A percentile compares a stretch with the other conserved stretches of the same genome.
phyloP scores from a whole-genome alignment of 2,797 vertebrate species.

The Ficedula albicollis region DNA sequence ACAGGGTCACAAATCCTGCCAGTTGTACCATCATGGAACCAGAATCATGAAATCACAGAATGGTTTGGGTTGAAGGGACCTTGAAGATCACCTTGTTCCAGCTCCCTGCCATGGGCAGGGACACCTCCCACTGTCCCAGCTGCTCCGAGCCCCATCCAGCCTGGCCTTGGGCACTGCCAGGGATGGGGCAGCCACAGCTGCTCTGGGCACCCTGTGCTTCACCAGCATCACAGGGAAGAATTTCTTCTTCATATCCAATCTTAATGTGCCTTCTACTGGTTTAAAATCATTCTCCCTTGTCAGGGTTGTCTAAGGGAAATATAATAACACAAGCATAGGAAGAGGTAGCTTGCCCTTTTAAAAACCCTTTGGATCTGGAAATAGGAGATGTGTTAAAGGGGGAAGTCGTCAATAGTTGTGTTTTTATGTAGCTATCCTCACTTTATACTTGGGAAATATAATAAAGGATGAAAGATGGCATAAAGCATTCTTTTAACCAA shows the following conservation, averaged over 20 bases:
- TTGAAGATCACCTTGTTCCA: neutral
- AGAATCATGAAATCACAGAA: neutral
- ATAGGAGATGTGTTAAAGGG: neutral
- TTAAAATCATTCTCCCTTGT: neutral
- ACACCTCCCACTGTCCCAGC: rapidly evolving
- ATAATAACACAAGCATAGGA: neutral
- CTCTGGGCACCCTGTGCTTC: rapidly evolving
- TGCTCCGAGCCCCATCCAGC: rapidly evolving
- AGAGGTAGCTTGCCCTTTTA: neutral
- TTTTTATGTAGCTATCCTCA: neutral
- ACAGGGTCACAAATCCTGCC: neutral
- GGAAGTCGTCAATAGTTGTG: neutral
- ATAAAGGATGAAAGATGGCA: neutral
- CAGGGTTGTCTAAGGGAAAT: neutral
- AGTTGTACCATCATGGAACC: neutral
- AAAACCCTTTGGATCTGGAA: neutral
- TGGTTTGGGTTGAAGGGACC: neutral
- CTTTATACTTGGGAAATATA: neutral
- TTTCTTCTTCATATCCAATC: neutral
- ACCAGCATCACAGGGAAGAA: rapidly evolving
- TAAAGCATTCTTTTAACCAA: neutral
- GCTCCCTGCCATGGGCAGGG: neutral
- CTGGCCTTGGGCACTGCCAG: neutral
- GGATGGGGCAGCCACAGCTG: neutral
- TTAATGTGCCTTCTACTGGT: neutral